A percentile compares a stretch with the other conserved stretches of the same genome.
Evolutionary conservation across 2,113 vertebrate species (phyloP).

Genomic region (Megaceryle torquata): DNA sequence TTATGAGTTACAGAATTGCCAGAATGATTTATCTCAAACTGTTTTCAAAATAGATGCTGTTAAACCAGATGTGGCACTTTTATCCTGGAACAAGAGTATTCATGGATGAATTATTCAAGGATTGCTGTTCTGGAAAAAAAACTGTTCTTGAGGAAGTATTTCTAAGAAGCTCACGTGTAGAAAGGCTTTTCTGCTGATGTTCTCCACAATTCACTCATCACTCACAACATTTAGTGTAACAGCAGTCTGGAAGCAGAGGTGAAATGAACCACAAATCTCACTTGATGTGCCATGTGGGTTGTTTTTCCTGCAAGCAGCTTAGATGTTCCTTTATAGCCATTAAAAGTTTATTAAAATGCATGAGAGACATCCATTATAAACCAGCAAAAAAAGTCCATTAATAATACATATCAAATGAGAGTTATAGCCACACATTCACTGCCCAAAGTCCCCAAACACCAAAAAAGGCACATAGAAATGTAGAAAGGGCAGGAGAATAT

Average conservation of each 20-base stretch:
- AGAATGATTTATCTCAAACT: background rate
- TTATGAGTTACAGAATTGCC: background rate
- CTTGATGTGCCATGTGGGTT: background rate
- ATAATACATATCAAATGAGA: conserved; percentile 22
- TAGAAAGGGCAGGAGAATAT: background rate
- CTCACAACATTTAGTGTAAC: background rate
- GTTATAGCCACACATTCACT: background rate
- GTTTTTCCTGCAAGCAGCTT: background rate
- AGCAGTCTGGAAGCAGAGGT: conserved; percentile 4
- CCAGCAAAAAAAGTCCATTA: background rate
- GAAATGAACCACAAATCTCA: conserved; percentile 20
- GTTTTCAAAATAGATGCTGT: background rate
- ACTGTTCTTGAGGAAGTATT: background rate
- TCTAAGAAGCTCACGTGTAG: background rate
- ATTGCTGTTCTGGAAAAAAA: background rate
- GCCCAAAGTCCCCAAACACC: background rate
- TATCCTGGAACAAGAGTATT: background rate
- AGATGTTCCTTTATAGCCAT: conserved; percentile 20
- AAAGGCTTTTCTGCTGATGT: background rate
- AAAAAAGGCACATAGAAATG: background rate
- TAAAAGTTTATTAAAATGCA: conserved; percentile 54
- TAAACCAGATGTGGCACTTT: background rate
- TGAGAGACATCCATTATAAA: conserved; percentile 37
- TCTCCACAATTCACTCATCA: background rate
- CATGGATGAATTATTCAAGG: conserved; percentile 4